A percentile compares a stretch with the other conserved stretches of the same genome.
phyloP scores from a whole-genome alignment of 37 sponge, comb jelly and placozoan genomes.

The Eunapius fragilis region DNA sequence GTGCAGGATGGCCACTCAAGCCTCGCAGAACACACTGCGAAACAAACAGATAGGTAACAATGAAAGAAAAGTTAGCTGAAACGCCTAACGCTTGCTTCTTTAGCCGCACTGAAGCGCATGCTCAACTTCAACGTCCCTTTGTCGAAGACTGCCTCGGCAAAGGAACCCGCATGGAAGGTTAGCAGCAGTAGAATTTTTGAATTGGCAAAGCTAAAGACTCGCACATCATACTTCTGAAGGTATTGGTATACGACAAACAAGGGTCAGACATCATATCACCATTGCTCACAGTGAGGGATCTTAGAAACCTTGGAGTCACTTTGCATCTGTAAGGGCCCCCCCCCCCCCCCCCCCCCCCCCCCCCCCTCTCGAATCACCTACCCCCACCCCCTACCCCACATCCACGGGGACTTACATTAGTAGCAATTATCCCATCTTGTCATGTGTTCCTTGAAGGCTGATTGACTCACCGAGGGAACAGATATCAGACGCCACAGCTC shows the following conservation, averaged over 20 bases:
- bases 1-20: too few relatives aligned
- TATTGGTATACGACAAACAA: slow-evolving; percentile 91
- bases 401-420: too few relatives aligned
- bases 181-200: background rate
- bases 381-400: background rate
- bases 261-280: slow-evolving; percentile 99
- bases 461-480: slow-evolving; percentile 80
- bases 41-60: slow-evolving; percentile 58
- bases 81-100: background rate
- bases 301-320: slow-evolving; percentile 90
- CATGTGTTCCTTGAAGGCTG: too few relatives aligned
- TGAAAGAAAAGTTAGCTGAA: background rate
- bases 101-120: slow-evolving; percentile 78
- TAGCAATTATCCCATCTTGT: too few relatives aligned
- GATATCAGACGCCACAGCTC: slow-evolving; percentile 88
- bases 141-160: slow-evolving; percentile 22
- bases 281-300: slow-evolving; percentile 89
- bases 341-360: background rate
- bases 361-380: background rate
- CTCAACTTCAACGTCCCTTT: slow-evolving; percentile 69
- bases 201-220: too few relatives aligned
- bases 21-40: slow-evolving; percentile 51
- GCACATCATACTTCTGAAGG: too few relatives aligned
- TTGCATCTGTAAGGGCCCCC: slow-evolving; percentile 78
- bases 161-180: slow-evolving; percentile 83